Percentiles rank a stretch among this genome's conserved stretches.
These are phyloP conservation scores for Limnephilus marmoratus DNA, from an alignment of 2,888 invertebrate species.

Conservation along the genomic window DNA sequence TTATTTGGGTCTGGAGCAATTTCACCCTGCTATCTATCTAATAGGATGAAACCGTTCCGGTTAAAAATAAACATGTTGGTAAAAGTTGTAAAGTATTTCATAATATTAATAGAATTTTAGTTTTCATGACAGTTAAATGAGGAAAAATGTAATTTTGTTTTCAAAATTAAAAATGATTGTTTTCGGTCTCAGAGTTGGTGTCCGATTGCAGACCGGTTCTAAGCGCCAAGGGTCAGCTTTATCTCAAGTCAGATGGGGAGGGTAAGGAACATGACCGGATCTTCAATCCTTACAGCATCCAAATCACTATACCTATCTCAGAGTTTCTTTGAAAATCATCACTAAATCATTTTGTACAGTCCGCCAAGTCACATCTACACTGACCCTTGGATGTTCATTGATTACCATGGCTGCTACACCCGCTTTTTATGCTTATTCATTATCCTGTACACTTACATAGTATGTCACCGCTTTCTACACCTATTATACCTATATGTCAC, in stretches of 20 bases:
- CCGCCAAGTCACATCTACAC: neutral
- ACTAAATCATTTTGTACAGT: constrained; percentile 28
- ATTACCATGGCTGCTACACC: neutral
- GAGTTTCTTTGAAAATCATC: constrained; percentile 9
- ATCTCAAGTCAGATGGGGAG: constrained; percentile 90
- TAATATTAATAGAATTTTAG: neutral
- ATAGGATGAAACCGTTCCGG: neutral
- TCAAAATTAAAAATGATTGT: constrained; percentile 36
- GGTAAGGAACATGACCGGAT: constrained; percentile 79
- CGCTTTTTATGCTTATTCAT: neutral
- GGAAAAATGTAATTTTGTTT: neutral
- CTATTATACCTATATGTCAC: neutral
- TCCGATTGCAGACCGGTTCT: constrained; percentile 87
- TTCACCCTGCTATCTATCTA: neutral
- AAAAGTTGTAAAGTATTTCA: neutral
- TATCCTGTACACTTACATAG: neutral
- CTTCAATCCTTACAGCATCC: constrained; percentile 51
- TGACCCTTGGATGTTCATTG: neutral
- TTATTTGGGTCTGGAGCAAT: neutral
- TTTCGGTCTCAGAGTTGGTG: constrained; percentile 77
- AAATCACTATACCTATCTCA: constrained; percentile 2
- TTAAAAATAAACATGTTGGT: neutral
- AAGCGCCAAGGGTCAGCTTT: constrained; percentile 88
- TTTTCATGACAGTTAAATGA: neutral
- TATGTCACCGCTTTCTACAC: neutral